Evolutionary conservation across 2,797 vertebrate species (phyloP).

Genomic region (Notamacropus eugenii): DNA sequence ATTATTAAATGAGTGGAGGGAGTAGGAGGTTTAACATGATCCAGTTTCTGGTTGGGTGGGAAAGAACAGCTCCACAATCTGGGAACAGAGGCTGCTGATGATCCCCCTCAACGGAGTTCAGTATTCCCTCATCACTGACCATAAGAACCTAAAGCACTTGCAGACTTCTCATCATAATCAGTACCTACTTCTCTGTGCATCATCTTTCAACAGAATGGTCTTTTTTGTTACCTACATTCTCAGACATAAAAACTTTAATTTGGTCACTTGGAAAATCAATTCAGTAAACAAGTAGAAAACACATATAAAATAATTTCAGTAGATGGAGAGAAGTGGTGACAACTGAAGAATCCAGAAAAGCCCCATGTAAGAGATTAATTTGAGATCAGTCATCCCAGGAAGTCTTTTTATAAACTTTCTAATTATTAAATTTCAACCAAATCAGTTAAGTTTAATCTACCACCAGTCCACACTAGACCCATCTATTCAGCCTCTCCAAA

Average conservation of each 20-base stretch:
- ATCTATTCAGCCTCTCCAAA: neutral
- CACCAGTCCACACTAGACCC: neutral
- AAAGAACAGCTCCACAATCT: neutral
- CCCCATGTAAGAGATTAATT: neutral
- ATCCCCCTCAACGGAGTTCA: neutral
- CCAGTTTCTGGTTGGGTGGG: neutral
- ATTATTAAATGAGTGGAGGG: neutral
- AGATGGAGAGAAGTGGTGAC: neutral
- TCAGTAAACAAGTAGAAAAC: neutral
- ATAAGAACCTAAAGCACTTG: neutral
- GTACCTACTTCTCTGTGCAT: neutral
- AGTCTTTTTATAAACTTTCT: neutral
- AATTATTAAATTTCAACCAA: neutral
- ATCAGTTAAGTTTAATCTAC: neutral
- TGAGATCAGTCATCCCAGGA: neutral
- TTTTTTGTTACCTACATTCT: neutral
- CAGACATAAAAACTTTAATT: neutral
- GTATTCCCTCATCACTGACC: neutral
- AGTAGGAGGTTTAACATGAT: neutral
- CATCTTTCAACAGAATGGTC: neutral
- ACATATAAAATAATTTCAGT: neutral
- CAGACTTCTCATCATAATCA: neutral
- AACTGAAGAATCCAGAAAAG: neutral
- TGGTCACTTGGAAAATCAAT: conserved; percentile 18
- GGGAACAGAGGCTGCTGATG: neutral